Percentiles rank a stretch among this genome's conserved stretches.
Conservation (phyloP, 2,113 vertebrate genomes). For the Anthoscopus minutus region DNA sequence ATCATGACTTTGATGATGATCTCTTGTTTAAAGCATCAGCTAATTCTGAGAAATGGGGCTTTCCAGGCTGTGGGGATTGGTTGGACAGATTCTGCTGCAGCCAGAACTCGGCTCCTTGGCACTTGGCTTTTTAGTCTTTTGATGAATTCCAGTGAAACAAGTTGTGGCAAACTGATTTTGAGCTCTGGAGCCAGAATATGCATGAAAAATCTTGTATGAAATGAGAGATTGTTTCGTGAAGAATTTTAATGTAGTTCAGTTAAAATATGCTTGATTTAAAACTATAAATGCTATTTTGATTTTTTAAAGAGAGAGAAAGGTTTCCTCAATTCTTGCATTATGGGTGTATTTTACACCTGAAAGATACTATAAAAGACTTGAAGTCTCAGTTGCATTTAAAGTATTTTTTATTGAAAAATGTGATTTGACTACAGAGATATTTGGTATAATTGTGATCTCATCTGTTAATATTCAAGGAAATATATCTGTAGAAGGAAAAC, state of each 20-base stretch:
- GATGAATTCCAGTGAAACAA: conserved; percentile 61
- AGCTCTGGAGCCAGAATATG: conserved; percentile 39
- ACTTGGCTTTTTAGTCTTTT: conserved; percentile 13
- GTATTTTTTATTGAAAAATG: not conserved
- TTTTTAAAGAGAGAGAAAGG: conserved; percentile 40
- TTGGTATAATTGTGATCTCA: not conserved
- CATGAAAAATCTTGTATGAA: conserved; percentile 54
- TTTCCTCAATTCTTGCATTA: conserved; percentile 32
- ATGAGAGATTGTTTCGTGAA: conserved; percentile 30
- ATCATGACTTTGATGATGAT: not conserved
- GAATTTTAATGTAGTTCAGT: conserved; percentile 54
- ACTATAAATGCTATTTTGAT: conserved; percentile 40
- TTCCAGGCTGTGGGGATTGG: not conserved
- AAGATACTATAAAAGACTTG: not conserved
- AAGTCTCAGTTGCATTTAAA: not conserved
- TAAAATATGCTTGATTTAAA: conserved; percentile 55
- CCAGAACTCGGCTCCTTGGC: not conserved
- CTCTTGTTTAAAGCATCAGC: not conserved
- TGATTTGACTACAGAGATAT: not conserved
- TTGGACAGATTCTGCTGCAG: not conserved
- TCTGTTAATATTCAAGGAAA: not conserved
- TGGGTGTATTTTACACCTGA: conserved; percentile 51
- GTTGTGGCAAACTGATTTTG: conserved; percentile 57
- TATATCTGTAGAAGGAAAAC: not conserved
- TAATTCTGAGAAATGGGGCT: not conserved